Evolutionary conservation across 37 sponge, comb jelly and placozoan species (phyloP), one percentile per base, ranked within the genome.

Genomic region (Geodia barretti): DNA sequence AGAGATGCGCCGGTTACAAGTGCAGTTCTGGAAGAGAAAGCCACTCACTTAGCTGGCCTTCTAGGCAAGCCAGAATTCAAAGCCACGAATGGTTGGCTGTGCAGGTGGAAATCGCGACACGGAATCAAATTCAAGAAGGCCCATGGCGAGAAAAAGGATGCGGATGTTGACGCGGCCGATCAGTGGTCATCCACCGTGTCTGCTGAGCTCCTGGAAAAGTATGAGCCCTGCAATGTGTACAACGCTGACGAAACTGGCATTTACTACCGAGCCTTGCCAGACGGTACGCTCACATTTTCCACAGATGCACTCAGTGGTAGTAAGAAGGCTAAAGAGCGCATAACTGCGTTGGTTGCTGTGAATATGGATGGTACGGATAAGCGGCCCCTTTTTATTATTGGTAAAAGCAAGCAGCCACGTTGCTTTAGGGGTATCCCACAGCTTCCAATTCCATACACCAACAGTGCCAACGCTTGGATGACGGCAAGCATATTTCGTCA

Each of bases 321-420:
- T 0, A 82, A 82, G 43, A 68, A 8, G 38, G 25, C 59, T 1
- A 81, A 81, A 47, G 74, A 82, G 30, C 7, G 68, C 1, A 39
- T 75, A 5, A 84, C 84, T 34, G 77, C 40, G 14, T 59, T 84
- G 29, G 84, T 84, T 54, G 64, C 77, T 69, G 77, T 58, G 3
- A 84, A 76, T 61, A 84, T 84, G 84, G 36, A 36, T 64, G 77
- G 76, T 69, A 84, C 73, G 26, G 83, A 82, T 31, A 82, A 82
- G 74, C 26, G 20, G 34, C 74, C 83, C 3, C 66, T 82, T 19
- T 37, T 82, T 33, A 73, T 65, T 17, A 72, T 79, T 47, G 80
- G 70, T 1, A 79, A 79, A 40, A 41, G 25, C 30, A 82, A 82
- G 32, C 38, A 58, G 0, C 77, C 77, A 23, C 39, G 76, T 23